Evolutionary conservation across 1,140 invertebrate species (phyloP).

Genomic region (Drosophila lacertosa): DNA sequence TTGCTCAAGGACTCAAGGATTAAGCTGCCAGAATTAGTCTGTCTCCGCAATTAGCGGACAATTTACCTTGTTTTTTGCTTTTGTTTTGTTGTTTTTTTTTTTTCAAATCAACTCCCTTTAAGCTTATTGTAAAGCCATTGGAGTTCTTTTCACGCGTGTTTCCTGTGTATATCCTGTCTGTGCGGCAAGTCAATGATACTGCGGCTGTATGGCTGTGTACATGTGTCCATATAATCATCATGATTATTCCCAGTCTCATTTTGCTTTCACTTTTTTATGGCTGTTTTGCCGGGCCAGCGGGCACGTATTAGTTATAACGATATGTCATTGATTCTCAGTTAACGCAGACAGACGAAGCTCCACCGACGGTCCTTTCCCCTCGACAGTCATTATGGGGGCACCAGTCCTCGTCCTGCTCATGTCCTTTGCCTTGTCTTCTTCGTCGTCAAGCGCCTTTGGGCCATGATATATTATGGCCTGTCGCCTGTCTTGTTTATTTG

Average conservation of each 20-base stretch:
- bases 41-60: constrained; percentile 62
- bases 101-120: no score
- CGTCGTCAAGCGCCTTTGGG: constrained; percentile 71
- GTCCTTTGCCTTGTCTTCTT: constrained; percentile 29
- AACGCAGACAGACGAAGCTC: constrained; percentile 41
- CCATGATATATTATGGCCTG: constrained; percentile 77
- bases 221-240: constrained; percentile 36
- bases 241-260: constrained; percentile 57
- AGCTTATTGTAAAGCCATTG: no score
- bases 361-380: constrained; percentile 35
- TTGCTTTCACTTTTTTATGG: constrained; percentile 50
- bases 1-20: constrained; percentile 39
- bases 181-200: constrained; percentile 31
- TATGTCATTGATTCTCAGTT: constrained; percentile 78
- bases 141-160: no score
- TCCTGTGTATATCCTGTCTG: not conserved
- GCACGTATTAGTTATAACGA: constrained; percentile 76
- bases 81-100: no score
- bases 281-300: constrained; percentile 53
- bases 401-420: constrained; percentile 3
- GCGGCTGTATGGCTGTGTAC: constrained; percentile 13
- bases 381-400: constrained; percentile 60
- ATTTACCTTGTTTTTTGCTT: no score
- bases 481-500: constrained; percentile 79
- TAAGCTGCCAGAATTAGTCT: constrained; percentile 61